These are phyloP conservation scores for Enteromius radiatus DNA, from an alignment of 2,797 vertebrate genomes.

Conservation along the genomic window DNA sequence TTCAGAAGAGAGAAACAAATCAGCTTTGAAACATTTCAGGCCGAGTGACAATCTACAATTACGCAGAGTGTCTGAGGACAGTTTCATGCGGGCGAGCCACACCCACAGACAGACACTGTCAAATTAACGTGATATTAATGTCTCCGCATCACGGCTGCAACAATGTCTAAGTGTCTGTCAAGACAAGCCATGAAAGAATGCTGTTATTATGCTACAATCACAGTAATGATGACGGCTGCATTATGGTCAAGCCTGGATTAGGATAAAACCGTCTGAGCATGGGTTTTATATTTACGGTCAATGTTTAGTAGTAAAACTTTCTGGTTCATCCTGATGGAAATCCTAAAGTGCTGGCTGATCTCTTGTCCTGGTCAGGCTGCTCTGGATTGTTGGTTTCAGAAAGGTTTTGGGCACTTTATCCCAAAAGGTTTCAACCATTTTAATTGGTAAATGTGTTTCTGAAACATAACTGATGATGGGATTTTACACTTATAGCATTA, in stretches of 20 bases:
- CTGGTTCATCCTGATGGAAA: neutral
- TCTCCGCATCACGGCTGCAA: neutral
- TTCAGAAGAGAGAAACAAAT: constrained; percentile 24
- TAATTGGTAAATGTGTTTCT: neutral
- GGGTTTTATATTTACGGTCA: neutral
- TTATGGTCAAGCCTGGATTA: neutral
- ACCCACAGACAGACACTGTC: neutral
- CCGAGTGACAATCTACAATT: constrained; percentile 23
- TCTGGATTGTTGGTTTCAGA: neutral
- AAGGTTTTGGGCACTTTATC: neutral
- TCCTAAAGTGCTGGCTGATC: neutral
- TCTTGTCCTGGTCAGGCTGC: neutral
- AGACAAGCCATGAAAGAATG: constrained; percentile 1
- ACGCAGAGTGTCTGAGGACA: neutral
- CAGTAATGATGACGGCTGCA: neutral
- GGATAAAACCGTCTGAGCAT: neutral
- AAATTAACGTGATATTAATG: constrained; percentile 17
- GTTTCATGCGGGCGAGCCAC: neutral
- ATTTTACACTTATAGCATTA: neutral
- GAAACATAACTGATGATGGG: neutral
- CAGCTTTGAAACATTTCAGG: neutral
- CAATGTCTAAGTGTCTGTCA: neutral
- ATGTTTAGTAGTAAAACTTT: neutral
- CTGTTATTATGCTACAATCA: neutral
- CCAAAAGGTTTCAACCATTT: neutral